These are phyloP conservation scores for Indri indri DNA, from an alignment of 2,113 vertebrate species.

Conservation along the genomic window DNA sequence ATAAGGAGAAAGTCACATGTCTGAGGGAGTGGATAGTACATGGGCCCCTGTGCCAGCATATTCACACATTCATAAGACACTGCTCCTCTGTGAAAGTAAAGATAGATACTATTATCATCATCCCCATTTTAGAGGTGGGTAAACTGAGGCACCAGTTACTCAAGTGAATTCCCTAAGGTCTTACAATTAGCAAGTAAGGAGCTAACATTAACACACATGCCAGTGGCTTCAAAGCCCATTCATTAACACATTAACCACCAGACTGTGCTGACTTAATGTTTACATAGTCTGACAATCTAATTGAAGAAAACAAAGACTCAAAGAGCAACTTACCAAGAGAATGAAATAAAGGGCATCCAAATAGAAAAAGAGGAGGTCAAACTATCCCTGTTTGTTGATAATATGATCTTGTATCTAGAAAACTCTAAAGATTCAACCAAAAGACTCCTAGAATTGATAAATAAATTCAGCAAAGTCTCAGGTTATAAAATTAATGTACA, in stretches of 20 bases:
- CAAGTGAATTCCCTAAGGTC: not conserved
- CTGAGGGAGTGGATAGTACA: fast-evolving
- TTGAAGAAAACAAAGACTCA: not conserved
- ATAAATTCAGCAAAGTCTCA: too few species aligned
- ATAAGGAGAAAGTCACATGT: not conserved
- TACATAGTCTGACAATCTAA: not conserved
- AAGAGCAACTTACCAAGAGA: not conserved
- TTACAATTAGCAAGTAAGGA: not conserved
- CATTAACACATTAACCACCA: not conserved
- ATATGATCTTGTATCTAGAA: too few species aligned
- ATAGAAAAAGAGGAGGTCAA: too few species aligned
- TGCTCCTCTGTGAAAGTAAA: not conserved
- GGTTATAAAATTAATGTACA: too few species aligned
- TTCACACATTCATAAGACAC: not conserved
- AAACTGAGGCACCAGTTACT: not conserved
- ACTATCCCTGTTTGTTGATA: too few species aligned
- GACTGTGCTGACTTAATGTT: not conserved
- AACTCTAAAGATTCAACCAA: too few species aligned
- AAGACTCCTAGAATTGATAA: too few species aligned
- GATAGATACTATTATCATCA: not conserved
- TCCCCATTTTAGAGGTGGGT: not conserved
- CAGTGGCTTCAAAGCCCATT: not conserved
- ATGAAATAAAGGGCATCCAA: too few species aligned
- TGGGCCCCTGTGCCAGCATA: fast-evolving
- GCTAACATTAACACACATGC: not conserved